Base-by-base conservation (phyloP, 2,888 invertebrate species). In the Thalpophila matura region DNA sequence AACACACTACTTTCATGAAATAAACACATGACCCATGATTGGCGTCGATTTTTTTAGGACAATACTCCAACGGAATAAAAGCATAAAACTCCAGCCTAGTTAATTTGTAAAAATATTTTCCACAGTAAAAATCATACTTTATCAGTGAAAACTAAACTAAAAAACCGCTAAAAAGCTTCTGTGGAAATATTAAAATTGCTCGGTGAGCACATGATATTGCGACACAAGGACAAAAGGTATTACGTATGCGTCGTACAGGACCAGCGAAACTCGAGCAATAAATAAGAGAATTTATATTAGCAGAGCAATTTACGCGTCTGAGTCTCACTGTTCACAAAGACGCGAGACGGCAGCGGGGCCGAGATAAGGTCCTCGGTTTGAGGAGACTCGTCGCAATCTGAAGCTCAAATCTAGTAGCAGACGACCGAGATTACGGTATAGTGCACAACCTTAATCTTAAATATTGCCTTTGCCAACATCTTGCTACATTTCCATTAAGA, bases 341-440 rank as follows among this genome's bases (percentile, higher is more conserved):
- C 61, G 64, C 45, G 61, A 72, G 55, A 70, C 61, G 64, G 47
- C 62, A 72, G 55, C 45, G 26, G 51, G 70, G 45, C 24, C 37
- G 42, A 80, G 82, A 83, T 83, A 84, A 80, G 69, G 62, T 67
- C 60, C 45, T 55, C 38, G 22, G 20, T 66, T 54, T 69, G 66
- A 79, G 53, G 53, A 76, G 68, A 75, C 71, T 70, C 38, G 27
- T 22, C 70, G 56, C 60, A 61, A 74, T 74, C 66, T 66, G 5
- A 40, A 29, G n/a, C 61, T 57, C 22, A 53, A 68, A 82, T 81
- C 79, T 77, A 60, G 51, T 53, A 68, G 50, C 51, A 62, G 62
- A 55, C 59, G 38, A 60, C 57, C 27, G 29, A 72, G 59, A 76
- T 74, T 62, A 76, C 46, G 24, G 5, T 46, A 29, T 43, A 66